Base-by-base conservation (phyloP, 2,888 invertebrate species). In the Balanococcus diminutus region DNA sequence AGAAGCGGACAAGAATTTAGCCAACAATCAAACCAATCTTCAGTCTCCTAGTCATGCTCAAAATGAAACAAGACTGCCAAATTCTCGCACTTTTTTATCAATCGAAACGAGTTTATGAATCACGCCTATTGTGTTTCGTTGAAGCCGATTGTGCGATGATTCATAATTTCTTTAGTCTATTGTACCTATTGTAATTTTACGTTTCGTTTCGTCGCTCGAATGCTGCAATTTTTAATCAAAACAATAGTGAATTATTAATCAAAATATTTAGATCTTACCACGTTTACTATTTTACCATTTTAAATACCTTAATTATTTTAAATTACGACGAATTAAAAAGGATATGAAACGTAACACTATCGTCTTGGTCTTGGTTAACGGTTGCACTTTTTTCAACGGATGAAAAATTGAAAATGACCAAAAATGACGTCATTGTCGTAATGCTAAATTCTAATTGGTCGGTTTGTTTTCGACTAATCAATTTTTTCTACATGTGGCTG, bases 1-100 rank as follows among this genome's bases (percentile, higher is more conserved):
- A 14, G 56, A 46, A 28, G 75, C 82, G 51, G 72, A 25, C 11
- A 51, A 75, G 14, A 61, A 51, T 51, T 51, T 19, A n/a, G 19
- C 81, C 16, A 81, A 28, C 22, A 39, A 25, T 16, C 42, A 56
- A 28, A 86, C 82, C 11, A 87, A 22, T 11, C 36, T n/a, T 31
- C 84, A 39, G 61, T 72, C 81, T 28, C 86, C 42, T 4, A 86
- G 28, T 31, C 86, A 86, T 19, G 28, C 28, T 81, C 86, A 56
- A 61, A 61, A 61, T 42, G 86, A 86, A 28, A 51, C 67, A 82
- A 86, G 86, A 86, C 86, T 86, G 86, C 82, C 86, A 36, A 86
- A 85, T 85, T 81, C 82, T 22, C 81, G 86, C 32, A 82, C 86
- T 25, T 86, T 86, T 82, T 61, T 86, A 67, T 86, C 86, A 5